Evolutionary conservation across 2,797 vertebrate species (phyloP).

Genomic region (Knipowitschia caucasica): DNA sequence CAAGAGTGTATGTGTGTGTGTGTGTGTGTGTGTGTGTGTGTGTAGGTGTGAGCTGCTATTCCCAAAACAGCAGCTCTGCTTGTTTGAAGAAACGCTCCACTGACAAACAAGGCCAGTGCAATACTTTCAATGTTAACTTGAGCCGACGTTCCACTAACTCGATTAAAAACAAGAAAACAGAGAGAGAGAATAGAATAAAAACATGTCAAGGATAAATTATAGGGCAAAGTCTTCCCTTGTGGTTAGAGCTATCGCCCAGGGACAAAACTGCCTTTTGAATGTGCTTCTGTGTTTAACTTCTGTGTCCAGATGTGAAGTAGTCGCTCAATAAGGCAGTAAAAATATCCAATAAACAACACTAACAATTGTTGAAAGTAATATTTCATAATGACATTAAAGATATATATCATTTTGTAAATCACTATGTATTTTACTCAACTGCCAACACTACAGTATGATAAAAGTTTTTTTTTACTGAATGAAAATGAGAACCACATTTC

Average conservation of each 20-base stretch:
- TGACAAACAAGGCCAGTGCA: conserved; percentile 52
- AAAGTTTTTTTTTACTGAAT: too few species aligned
- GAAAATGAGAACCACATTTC: too few species aligned
- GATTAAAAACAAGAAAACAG: conserved; percentile 28
- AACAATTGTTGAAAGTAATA: background rate
- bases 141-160: conserved; percentile 50
- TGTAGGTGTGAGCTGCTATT: too few species aligned
- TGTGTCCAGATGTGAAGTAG: background rate
- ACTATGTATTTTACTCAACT: too few species aligned
- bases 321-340: background rate
- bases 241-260: conserved; percentile 29
- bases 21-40: conserved; percentile 21
- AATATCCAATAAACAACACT: background rate
- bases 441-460: too few species aligned
- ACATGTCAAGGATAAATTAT: conserved; percentile 37
- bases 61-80: conserved; percentile 40
- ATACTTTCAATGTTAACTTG: conserved; percentile 33
- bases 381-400: too few species aligned
- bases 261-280: conserved; percentile 23
- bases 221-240: conserved; percentile 37
- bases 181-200: conserved; percentile 33
- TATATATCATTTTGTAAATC: too few species aligned
- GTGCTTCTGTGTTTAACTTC: background rate
- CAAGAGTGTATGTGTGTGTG: background rate
- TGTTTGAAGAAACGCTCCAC: conserved; percentile 43